Conservation (phyloP, 1,140 invertebrate genomes). For the Drosophila albomicans region DNA sequence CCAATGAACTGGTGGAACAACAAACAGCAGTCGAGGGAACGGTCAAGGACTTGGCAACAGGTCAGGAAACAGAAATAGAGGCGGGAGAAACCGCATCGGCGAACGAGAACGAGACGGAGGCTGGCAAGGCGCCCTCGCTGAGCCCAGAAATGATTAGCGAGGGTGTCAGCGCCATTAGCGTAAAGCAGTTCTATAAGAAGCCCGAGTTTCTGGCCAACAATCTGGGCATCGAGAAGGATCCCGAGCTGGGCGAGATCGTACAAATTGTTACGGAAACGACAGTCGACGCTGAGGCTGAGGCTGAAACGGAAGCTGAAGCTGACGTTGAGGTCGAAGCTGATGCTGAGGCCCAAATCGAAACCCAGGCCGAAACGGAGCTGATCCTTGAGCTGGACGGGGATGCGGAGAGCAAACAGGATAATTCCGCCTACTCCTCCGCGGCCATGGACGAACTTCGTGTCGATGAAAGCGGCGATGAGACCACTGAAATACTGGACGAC, state of each 20-base stretch:
- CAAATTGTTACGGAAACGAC: constrained; percentile 62
- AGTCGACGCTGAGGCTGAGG: background rate
- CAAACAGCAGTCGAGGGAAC: background rate
- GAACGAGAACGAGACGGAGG: constrained; percentile 7
- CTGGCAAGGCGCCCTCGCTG: constrained; percentile 71
- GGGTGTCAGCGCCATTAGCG: constrained; percentile 78
- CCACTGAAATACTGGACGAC: background rate
- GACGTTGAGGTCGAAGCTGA: constrained; percentile 24
- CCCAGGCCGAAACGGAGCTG: background rate
- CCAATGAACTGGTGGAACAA: background rate
- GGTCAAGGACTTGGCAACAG: constrained; percentile 11
- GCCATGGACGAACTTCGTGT: constrained; percentile 48
- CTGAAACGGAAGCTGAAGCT: background rate
- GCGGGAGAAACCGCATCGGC: constrained; percentile 1
- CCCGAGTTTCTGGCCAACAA: constrained; percentile 84
- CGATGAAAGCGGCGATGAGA: constrained; percentile 52
- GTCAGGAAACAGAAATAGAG: background rate
- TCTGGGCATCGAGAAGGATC: constrained; percentile 83
- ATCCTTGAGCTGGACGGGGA: background rate
- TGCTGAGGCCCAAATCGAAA: constrained; percentile 1
- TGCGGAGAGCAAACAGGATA: background rate
- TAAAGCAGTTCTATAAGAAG: constrained; percentile 83
- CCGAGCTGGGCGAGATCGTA: constrained; percentile 83
- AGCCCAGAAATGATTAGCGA: constrained; percentile 82
- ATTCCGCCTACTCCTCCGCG: constrained; percentile 34